Base-by-base conservation (phyloP, 2,888 invertebrate genomes). In the Erebia palarica region DNA sequence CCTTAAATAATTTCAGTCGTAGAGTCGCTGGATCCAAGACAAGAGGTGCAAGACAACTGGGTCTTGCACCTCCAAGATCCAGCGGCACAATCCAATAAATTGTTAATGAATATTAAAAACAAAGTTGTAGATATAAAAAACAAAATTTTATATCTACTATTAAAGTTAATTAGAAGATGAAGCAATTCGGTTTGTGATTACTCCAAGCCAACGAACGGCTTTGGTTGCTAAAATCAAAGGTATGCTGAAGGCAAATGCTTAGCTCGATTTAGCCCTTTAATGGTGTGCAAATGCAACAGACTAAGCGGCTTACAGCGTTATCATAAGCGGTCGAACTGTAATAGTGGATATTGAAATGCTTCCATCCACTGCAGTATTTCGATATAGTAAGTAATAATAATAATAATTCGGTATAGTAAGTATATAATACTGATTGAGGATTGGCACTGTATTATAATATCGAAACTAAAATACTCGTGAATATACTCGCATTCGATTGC, bases 281-380 rank as follows among this genome's bases (percentile, higher is more conserved):
- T n/a, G 16, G 42, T 36, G 42, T 61, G 44, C 44, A 44, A 36
- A 44, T 13, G 61, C 18, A 18, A 11, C 18, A 10, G 18, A 7
- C 14, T n/a, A 51, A 51, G 51, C 64, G 36, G 49, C n/a, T 61
- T 64, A 36, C 5, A 14, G 63, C 27, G 36, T 51, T 64, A 51
- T 51, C 64, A 5, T 64, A 51, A 64, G 51, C 27, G 3, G 36
- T 9, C 27, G 51, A 51, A 51, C 64, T n/a, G 64, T 64, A 27
- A 21, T 64, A 51, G 49, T 51, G 36, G 27, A 36, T 64, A 64
- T 64, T 27, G 27, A 49, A 64, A 51, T 64, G 64, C 64, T 64
- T 36, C 64, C n/a, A n/a, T 14, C 16, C 51, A 61, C 61, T 61
- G 21, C 9, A n/a, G 53, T 51, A 3, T n/a, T 47, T 61, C 14